These are phyloP conservation scores for Clarias macrocephalus DNA, from an alignment of 2,113 vertebrate genomes.

Conservation along the genomic window DNA sequence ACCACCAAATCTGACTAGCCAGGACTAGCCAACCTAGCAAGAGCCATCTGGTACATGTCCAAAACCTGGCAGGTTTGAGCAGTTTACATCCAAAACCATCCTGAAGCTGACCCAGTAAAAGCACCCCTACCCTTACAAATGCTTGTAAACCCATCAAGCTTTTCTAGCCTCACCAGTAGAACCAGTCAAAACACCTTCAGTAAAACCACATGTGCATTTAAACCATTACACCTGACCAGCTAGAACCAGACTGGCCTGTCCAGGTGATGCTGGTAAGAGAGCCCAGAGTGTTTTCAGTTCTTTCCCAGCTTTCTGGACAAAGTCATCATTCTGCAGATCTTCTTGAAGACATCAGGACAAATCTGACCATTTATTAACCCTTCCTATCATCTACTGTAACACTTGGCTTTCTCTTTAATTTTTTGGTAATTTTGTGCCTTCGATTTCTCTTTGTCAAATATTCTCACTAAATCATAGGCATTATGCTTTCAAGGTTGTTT, in stretches of 20 bases:
- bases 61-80: background rate
- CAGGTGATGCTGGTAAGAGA: background rate
- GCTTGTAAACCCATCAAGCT: background rate
- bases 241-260: background rate
- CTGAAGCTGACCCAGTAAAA: background rate
- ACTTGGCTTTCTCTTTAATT: background rate
- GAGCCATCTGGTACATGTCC: background rate
- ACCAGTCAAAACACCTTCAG: background rate
- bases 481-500: background rate
- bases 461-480: background rate
- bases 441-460: background rate
- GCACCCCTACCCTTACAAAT: background rate
- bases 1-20: background rate
- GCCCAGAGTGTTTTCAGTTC: background rate
- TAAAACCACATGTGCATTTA: background rate
- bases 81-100: background rate
- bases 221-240: background rate
- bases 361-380: background rate
- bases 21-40: background rate
- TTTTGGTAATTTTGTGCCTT: background rate
- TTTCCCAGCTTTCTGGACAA: background rate
- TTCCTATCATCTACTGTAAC: background rate
- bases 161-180: background rate
- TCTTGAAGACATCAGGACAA: background rate
- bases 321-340: background rate